Evolutionary conservation across 1,140 invertebrate genomes (phyloP), one percentile per base, ranked within the genome.

Genomic region (Drosophila saltans): DNA sequence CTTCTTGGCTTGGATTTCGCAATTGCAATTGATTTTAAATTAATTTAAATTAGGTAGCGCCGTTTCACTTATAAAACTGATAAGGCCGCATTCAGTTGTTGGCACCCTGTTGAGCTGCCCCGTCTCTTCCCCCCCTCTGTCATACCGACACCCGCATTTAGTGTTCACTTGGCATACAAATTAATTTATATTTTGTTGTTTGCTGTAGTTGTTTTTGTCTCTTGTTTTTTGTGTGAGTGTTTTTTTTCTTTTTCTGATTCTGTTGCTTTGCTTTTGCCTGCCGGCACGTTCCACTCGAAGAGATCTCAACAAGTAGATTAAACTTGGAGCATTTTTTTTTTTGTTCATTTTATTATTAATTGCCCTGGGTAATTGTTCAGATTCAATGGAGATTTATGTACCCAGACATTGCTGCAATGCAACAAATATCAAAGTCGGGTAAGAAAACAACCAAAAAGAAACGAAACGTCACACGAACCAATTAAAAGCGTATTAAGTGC

Each of bases 361-460:
- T 86, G 81, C 66, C 41, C n/a, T 65, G 75, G 78, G 72, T 86
- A 85, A 86, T 86, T 86, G 82, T 81, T 81, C 79, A 85, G 82
- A 85, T 85, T 86, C 82, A 85, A 85, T 86, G 58, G 79, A 79
- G 71, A 85, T 85, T 85, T 85, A 86, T 82, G 72, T 41, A 67
- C 48, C 59, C 45, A 58, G 33, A 52, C 43, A 33, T 33, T 59
- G 33, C 6, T 36, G 3, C 21, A 36, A 21, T 43, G 74, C 74
- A 77, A 78, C 21, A 39, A 30, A 58, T 41, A 40, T 57, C 66
- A 64, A 69, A 82, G 71, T 61, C 45, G 41, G 45, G 2, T 52
- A 43, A 2, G 28, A 30, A 30, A 30, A 30, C 28, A 30, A 30
- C 28, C n/a, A 41, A 43, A 62, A 52, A 62, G 21, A 58, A 57